These are phyloP conservation scores for Drosophila colorata DNA, from an alignment of 2,888 invertebrate species.

Conservation along the genomic window DNA sequence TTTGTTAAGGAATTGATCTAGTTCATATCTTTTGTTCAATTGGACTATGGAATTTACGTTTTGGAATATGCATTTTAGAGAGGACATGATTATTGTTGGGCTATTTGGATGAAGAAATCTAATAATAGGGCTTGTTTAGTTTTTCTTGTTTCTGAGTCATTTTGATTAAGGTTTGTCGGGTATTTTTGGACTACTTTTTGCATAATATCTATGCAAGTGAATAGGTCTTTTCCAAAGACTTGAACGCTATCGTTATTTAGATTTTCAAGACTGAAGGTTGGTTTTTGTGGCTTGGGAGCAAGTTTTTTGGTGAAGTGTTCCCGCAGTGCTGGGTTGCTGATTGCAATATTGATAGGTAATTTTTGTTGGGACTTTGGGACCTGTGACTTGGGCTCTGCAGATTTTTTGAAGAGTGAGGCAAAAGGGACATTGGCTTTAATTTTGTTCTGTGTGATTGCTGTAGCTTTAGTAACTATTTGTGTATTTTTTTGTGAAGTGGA, in stretches of 20 bases:
- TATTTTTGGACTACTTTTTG: neutral
- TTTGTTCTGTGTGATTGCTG: neutral
- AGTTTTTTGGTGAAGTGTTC: neutral
- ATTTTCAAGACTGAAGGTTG: rapidly evolving
- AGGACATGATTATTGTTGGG: neutral
- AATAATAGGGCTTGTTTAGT: neutral
- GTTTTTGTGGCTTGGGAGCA: neutral
- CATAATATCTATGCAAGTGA: neutral
- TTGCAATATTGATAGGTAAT: neutral
- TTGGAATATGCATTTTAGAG: conserved; percentile 7
- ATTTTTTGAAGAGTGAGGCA: neutral
- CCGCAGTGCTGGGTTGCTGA: neutral
- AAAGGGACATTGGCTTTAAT: neutral
- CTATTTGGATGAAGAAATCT: conserved; percentile 1
- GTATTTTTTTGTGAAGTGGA: neutral
- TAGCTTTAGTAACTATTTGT: neutral
- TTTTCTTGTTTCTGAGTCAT: neutral
- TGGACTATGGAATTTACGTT: conserved; percentile 13
- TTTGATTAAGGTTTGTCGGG: neutral
- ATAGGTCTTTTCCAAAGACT: neutral
- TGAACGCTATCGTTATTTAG: neutral
- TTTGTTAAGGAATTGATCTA: neutral
- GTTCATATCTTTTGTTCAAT: conserved; percentile 6
- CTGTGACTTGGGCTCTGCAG: neutral
- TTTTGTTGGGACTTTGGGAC: neutral